phyloP scores from a whole-genome alignment of 2,113 vertebrate species.

The Indicator maculatus region DNA sequence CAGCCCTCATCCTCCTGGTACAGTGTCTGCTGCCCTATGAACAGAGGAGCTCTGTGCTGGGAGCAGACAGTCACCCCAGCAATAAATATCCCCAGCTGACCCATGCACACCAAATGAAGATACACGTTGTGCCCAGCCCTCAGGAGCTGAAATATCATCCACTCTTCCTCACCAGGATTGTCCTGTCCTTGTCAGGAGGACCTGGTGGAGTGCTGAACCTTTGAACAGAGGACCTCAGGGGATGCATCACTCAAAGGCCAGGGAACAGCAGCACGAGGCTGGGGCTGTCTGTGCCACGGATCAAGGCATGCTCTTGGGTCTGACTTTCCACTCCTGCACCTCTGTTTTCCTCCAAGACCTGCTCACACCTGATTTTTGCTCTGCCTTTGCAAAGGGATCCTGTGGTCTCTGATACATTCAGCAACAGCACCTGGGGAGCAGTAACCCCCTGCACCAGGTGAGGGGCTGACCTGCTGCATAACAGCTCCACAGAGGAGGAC shows the following conservation, averaged over 20 bases:
- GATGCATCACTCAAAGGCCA: not conserved
- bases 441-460: too few species aligned
- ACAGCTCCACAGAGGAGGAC: too few species aligned
- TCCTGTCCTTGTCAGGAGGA: not conserved
- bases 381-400: not conserved
- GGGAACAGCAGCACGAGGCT: not conserved
- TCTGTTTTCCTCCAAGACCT: not conserved
- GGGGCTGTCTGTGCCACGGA: accelerated
- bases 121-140: not conserved
- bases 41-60: accelerated
- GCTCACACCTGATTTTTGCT: accelerated
- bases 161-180: not conserved
- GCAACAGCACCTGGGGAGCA: too few species aligned
- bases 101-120: not conserved
- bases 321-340: not conserved
- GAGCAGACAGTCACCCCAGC: not conserved
- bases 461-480: too few species aligned
- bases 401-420: not conserved
- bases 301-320: accelerated
- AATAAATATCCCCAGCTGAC: not conserved
- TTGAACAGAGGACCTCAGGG: not conserved
- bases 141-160: not conserved
- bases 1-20: not conserved
- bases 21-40: accelerated
- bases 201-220: not conserved